Percentiles rank a stretch among this genome's conserved stretches.
phyloP scores from a whole-genome alignment of 2,797 vertebrate genomes.

The Diplodus sargus region DNA sequence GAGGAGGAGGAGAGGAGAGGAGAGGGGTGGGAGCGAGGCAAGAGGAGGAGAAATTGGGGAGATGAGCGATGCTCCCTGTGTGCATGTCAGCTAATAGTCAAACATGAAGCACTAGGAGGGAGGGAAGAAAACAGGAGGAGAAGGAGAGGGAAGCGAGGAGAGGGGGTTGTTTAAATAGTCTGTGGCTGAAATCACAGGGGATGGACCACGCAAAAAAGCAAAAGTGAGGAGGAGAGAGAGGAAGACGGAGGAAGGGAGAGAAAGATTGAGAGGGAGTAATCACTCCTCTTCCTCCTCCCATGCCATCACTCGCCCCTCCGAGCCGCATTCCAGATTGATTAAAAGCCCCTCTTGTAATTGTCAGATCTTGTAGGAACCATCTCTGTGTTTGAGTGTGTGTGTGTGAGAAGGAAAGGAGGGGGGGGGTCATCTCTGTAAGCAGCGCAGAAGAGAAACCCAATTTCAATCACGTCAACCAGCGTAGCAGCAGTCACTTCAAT shows the following conservation, averaged over 20 bases:
- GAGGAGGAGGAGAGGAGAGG: conserved; percentile 72
- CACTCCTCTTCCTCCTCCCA: conserved; percentile 69
- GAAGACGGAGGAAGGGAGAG: conserved; percentile 12
- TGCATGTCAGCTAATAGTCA: conserved; percentile 94
- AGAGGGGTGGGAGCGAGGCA: conserved; percentile 77
- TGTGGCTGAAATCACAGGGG: conserved; percentile 56
- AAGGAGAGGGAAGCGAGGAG: conserved; percentile 47
- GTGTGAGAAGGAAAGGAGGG: conserved; percentile 1
- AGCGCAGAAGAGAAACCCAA: conserved; percentile 63
- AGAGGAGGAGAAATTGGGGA: conserved; percentile 89
- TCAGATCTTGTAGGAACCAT: conserved; percentile 77
- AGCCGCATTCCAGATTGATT: conserved; percentile 81
- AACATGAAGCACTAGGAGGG: conserved; percentile 79
- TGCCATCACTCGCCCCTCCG: conserved; percentile 69
- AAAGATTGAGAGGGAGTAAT: conserved; percentile 77
- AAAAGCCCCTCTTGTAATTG: conserved; percentile 84
- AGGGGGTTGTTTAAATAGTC: conserved; percentile 69
- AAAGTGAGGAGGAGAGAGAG: conserved; percentile 57
- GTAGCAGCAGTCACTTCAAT: conserved; percentile 72
- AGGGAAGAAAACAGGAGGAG: conserved; percentile 52
- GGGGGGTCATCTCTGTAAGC: conserved; percentile 47
- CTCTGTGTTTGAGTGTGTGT: conserved; percentile 52
- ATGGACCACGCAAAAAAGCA: conserved; percentile 56
- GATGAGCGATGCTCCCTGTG: conserved; percentile 92
- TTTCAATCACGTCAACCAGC: conserved; percentile 73